phyloP scores from a whole-genome alignment of 1,140 invertebrate genomes.

The Proales similis region DNA sequence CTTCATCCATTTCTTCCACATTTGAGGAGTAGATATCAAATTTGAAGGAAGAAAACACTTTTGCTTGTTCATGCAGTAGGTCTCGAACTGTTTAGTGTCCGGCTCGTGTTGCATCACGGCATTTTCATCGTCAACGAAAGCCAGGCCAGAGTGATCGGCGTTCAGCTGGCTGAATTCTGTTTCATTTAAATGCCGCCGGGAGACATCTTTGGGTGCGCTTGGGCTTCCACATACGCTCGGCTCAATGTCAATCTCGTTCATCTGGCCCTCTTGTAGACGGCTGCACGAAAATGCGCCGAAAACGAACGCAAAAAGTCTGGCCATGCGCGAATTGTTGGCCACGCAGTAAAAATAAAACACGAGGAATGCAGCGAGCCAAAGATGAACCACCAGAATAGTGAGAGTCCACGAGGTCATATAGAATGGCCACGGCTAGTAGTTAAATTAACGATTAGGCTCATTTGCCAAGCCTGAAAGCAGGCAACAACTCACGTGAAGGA shows the following conservation, averaged over 20 bases:
- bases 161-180: not conserved
- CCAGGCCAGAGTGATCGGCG: too few relatives aligned
- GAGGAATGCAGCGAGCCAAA: conserved; percentile 24
- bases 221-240: too few relatives aligned
- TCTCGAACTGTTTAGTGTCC: not conserved
- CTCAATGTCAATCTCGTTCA: too few relatives aligned
- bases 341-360: conserved; percentile 29
- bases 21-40: conserved; percentile 4
- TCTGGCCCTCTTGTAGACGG: not conserved
- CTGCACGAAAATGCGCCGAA: conserved; percentile 32
- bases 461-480: too few relatives aligned
- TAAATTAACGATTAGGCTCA: not conserved
- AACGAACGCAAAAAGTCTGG: conserved; percentile 8
- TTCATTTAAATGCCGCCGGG: conserved; percentile 3
- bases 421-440: conserved; percentile 10
- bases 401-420: conserved; percentile 37
- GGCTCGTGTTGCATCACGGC: too few relatives aligned
- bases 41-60: conserved; percentile 26
- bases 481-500: conserved; percentile 17
- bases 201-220: not conserved
- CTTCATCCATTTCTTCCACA: conserved; percentile 19
- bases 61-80: conserved; percentile 24
- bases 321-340: conserved; percentile 5
- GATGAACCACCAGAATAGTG: conserved; percentile 24
- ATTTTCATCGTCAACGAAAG: too few relatives aligned